Evolutionary conservation across 2,113 vertebrate species (phyloP), one percentile per base, ranked within the genome.

Genomic region (Talpa occidentalis): DNA sequence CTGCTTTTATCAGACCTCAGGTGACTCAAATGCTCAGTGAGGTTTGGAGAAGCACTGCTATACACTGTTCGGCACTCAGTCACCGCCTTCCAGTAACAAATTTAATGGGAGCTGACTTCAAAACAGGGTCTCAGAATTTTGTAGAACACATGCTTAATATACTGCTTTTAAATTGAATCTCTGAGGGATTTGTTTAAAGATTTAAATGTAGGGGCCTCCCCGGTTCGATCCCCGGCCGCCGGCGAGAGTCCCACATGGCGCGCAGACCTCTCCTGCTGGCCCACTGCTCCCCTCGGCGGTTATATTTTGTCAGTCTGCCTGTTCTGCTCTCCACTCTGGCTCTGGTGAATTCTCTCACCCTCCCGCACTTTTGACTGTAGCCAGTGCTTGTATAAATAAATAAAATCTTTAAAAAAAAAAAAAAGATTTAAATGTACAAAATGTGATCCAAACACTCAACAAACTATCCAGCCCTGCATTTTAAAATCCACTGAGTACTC

Each of bases 161-260:
- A 47, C 47, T 88, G 28, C 60, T 94, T 95, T 91, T 60, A 90
- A 94, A 94, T 52, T 76, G 73, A 79, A 42, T 79, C 79, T 89
- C 94, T 17, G 0, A 96, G 94, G 79, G 94, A 94, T 94, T 93
- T 94, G 90, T 96, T 94, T 95, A 91, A 93, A 87, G 49, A 94
- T 91, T 93, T 94, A 86, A 95, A 95, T 66, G 69, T 91, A 77
- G n/a, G n/a, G n/a, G n/a, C n/a, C n/a, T n/a, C n/a, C n/a, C n/a
- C n/a, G n/a, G n/a, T n/a, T n/a, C n/a, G n/a, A n/a, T n/a, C n/a
- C n/a, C n/a, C n/a, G n/a, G n/a, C n/a, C n/a, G n/a, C n/a, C n/a
- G n/a, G n/a, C n/a, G n/a, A n/a, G n/a, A n/a, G n/a, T n/a, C n/a
- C n/a, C n/a, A n/a, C n/a, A n/a, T n/a, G n/a, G n/a, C n/a, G n/a